Conservation (phyloP, 2,113 vertebrate genomes). For the Balaenoptera acutorostrata region DNA sequence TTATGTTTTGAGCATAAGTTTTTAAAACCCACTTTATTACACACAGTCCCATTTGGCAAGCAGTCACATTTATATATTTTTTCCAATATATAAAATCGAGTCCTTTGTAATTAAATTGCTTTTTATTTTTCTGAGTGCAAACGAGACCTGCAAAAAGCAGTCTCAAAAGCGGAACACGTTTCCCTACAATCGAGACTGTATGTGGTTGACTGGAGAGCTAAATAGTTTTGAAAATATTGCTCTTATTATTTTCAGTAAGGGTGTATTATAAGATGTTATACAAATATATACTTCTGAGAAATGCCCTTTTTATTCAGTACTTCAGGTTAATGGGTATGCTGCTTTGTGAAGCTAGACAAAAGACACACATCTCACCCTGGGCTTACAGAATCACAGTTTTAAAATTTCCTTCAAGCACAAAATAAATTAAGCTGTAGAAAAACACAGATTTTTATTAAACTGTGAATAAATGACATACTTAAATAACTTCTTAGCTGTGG, state of each 20-base stretch:
- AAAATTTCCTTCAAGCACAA: constrained; percentile 40
- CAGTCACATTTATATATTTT: not conserved
- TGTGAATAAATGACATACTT: not conserved
- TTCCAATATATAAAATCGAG: not conserved
- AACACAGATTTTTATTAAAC: constrained; percentile 35
- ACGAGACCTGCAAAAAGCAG: not conserved
- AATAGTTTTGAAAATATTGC: constrained; percentile 22
- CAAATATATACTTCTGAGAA: not conserved
- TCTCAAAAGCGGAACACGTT: not conserved
- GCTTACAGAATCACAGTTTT: not conserved
- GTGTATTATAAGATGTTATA: not conserved
- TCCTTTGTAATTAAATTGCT: constrained; percentile 40
- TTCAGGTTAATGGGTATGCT: not conserved
- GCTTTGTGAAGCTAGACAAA: not conserved
- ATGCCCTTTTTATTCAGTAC: not conserved
- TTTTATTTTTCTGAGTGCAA: constrained; percentile 44
- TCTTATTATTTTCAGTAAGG: not conserved
- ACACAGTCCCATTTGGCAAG: not conserved
- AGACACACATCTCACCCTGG: not conserved
- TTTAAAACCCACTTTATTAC: constrained; percentile 10
- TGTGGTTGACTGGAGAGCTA: not conserved
- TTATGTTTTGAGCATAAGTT: not conserved
- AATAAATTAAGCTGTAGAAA: constrained; percentile 13
- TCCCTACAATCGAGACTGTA: not conserved
- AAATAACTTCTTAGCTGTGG: not conserved